Conservation (phyloP, 2,888 invertebrate species). For the Cenopis cana region DNA sequence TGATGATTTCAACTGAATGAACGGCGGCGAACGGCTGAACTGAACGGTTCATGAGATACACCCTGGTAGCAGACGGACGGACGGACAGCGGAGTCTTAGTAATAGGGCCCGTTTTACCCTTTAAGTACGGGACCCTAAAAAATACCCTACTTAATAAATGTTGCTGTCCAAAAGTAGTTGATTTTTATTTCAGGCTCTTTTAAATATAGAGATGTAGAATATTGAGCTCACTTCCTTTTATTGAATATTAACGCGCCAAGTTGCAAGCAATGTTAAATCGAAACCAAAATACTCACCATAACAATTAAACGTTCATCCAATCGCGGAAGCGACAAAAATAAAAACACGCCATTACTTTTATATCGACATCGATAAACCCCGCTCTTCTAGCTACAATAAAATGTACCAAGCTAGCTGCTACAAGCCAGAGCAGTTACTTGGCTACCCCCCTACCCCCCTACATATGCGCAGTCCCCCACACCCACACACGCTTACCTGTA, state of each 20-base stretch:
- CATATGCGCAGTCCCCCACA: constrained; percentile 75
- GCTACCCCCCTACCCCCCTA: constrained; percentile 56
- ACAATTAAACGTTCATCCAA: constrained; percentile 65
- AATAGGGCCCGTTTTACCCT: too few relatives aligned
- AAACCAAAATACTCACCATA: constrained; percentile 57
- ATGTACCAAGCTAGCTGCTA: constrained; percentile 83
- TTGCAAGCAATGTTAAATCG: constrained; percentile 51
- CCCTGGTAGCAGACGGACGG: too few relatives aligned
- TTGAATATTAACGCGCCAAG: not conserved
- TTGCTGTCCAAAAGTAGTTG: too few relatives aligned
- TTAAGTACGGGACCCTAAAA: too few relatives aligned
- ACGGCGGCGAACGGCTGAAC: too few relatives aligned
- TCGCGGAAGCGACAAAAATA: constrained; percentile 64
- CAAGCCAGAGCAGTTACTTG: constrained; percentile 82
- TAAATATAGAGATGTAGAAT: too few relatives aligned
- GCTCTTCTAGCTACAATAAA: constrained; percentile 81
- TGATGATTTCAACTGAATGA: too few relatives aligned
- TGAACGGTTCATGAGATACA: too few relatives aligned
- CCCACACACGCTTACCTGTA: constrained; percentile 67
- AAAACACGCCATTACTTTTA: constrained; percentile 66
- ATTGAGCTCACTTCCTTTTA: too few relatives aligned
- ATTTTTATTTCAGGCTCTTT: too few relatives aligned
- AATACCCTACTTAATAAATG: too few relatives aligned
- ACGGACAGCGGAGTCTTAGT: too few relatives aligned
- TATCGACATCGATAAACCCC: constrained; percentile 80